phyloP scores from a whole-genome alignment of 1,140 invertebrate genomes.

The Medauroidea extradentata region DNA sequence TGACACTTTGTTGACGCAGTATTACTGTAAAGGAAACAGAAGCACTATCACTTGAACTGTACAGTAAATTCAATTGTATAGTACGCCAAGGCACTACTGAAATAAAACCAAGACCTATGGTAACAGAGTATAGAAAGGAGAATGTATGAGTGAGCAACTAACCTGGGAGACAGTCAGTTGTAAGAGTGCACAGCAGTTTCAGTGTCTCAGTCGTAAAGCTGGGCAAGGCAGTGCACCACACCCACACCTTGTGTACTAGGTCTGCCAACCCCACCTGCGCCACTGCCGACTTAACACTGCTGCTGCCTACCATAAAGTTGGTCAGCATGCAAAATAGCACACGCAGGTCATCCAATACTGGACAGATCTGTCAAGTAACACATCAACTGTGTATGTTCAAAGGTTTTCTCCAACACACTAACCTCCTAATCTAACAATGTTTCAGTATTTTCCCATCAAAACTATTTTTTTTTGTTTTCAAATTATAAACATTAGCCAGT shows the following conservation, averaged over 20 bases:
- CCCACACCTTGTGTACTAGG: conserved; percentile 52
- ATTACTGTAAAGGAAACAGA: no score
- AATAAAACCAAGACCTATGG: no score
- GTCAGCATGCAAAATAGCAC: conserved; percentile 46
- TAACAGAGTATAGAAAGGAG: not conserved
- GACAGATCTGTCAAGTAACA: conserved; percentile 34
- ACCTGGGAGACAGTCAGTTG: conserved; percentile 47
- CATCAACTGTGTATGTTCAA: no score
- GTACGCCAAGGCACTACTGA: no score
- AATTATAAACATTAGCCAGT: no score
- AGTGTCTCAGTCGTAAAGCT: conserved; percentile 40
- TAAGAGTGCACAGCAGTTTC: conserved; percentile 50
- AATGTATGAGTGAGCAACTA: conserved; percentile 15
- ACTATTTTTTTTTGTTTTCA: no score
- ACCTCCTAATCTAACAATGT: no score
- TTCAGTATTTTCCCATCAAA: no score
- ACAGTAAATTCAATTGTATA: no score
- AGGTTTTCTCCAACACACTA: no score
- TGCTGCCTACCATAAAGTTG: conserved; percentile 47
- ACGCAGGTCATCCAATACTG: conserved; percentile 45
- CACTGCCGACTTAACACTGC: conserved; percentile 40
- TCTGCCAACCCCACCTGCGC: conserved; percentile 46
- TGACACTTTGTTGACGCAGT: no score
- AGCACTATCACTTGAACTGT: no score
- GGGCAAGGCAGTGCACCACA: conserved; percentile 47